phyloP scores from a whole-genome alignment of 2,888 invertebrate species.

The Diogma glabrata region DNA sequence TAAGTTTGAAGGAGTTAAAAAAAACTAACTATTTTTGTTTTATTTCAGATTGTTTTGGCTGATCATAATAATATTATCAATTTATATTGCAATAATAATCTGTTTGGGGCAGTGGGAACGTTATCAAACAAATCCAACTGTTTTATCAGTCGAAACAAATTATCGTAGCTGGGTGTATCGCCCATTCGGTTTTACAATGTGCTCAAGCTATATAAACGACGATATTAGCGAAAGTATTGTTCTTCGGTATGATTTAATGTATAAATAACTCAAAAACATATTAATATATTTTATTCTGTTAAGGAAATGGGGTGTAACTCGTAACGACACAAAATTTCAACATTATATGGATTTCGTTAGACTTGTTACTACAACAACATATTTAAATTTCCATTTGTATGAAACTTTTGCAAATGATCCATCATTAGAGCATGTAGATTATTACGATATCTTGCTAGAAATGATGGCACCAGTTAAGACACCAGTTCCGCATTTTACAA shows the following conservation, averaged over 20 bases:
- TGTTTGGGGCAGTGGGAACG: slow-evolving; percentile 33
- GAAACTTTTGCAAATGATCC: slow-evolving; percentile 25
- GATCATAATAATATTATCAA: slow-evolving; percentile 21
- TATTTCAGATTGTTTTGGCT: slow-evolving; percentile 24
- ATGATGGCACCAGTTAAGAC: slow-evolving; percentile 5
- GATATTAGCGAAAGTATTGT: slow-evolving; percentile 27
- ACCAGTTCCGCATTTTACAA: slow-evolving; percentile 18
- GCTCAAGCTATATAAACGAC: slow-evolving; percentile 34
- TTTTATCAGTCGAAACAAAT: slow-evolving; percentile 40
- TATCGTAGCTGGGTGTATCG: slow-evolving; percentile 38
- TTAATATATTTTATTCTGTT: too few relatives aligned
- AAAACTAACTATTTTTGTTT: too few relatives aligned
- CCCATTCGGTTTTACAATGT: slow-evolving; percentile 40
- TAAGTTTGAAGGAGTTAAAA: too few relatives aligned
- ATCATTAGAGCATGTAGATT: slow-evolving; percentile 21
- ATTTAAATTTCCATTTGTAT: slow-evolving; percentile 22
- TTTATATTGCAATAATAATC: slow-evolving; percentile 24
- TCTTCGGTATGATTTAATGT: too few relatives aligned
- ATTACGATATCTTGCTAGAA: slow-evolving; percentile 20
- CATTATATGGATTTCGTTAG: slow-evolving; percentile 27
- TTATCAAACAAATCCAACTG: slow-evolving; percentile 40
- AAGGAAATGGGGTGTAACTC: slow-evolving; percentile 3
- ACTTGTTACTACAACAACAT: slow-evolving; percentile 22
- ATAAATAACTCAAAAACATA: too few relatives aligned
- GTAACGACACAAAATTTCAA: slow-evolving; percentile 11